Conservation (phyloP, 2,113 vertebrate species). For the Crotalus tigris region DNA sequence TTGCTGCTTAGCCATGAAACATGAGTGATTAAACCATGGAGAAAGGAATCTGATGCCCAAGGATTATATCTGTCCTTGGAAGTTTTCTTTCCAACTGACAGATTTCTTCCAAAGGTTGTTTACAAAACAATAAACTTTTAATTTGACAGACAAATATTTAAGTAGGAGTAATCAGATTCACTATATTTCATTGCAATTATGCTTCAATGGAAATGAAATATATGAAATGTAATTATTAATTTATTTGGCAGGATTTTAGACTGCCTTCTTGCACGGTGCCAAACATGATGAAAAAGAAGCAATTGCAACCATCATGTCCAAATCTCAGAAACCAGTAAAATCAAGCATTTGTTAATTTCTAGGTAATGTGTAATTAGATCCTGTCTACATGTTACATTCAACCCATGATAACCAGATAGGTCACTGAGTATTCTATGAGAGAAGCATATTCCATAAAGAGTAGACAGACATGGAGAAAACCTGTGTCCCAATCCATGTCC, state of each 20-base stretch:
- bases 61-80: background rate
- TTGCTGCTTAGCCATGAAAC: background rate
- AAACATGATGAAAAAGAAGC: background rate
- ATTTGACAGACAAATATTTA: background rate
- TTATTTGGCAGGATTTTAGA: background rate
- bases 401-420: background rate
- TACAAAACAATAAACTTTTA: background rate
- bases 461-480: background rate
- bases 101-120: background rate
- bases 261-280: background rate
- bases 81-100: background rate
- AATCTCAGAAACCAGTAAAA: background rate
- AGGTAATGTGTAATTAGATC: background rate
- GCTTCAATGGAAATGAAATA: no score
- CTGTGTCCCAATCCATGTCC: background rate
- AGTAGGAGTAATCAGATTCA: background rate
- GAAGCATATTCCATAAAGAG: background rate
- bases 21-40: background rate
- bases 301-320: background rate
- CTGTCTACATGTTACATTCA: background rate
- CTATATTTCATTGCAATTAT: background rate
- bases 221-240: background rate
- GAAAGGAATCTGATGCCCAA: background rate
- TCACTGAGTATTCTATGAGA: background rate
- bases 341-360: background rate